phyloP scores from a whole-genome alignment of 2,113 vertebrate genomes.

The Indicator indicator region DNA sequence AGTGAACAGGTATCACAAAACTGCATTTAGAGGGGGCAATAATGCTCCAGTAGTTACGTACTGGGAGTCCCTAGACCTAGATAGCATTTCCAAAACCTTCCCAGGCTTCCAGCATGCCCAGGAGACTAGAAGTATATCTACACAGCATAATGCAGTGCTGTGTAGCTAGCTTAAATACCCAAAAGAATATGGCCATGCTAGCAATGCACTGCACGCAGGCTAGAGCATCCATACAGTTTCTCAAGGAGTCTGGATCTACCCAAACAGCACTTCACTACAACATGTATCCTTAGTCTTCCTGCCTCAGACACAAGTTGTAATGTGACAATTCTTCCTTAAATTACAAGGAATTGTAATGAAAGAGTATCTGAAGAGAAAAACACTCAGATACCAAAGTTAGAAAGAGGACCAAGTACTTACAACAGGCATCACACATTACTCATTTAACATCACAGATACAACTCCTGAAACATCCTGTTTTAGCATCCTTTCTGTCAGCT shows the following conservation, averaged over 20 bases:
- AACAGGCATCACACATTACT: neutral
- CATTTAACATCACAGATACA: neutral
- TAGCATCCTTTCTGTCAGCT: neutral
- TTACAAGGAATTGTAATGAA: neutral
- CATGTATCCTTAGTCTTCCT: neutral
- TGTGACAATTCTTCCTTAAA: neutral
- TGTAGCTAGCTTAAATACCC: neutral
- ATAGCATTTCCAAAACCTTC: neutral
- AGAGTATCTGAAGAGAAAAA: neutral
- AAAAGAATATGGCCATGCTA: neutral
- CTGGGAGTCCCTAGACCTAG: neutral
- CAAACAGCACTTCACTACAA: fast-evolving
- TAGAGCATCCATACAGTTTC: neutral
- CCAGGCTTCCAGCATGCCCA: neutral
- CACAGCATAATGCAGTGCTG: neutral
- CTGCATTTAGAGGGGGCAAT: neutral
- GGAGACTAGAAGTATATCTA: neutral
- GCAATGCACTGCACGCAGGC: neutral
- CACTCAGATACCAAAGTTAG: neutral
- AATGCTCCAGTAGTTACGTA: neutral
- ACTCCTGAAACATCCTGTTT: neutral
- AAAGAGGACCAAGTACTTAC: neutral
- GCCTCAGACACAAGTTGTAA: neutral
- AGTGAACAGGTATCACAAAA: neutral
- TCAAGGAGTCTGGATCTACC: neutral